Evolutionary conservation across 2,888 invertebrate genomes (phyloP), one percentile per base, ranked within the genome.

Genomic region (Sceliomorpha sp.): DNA sequence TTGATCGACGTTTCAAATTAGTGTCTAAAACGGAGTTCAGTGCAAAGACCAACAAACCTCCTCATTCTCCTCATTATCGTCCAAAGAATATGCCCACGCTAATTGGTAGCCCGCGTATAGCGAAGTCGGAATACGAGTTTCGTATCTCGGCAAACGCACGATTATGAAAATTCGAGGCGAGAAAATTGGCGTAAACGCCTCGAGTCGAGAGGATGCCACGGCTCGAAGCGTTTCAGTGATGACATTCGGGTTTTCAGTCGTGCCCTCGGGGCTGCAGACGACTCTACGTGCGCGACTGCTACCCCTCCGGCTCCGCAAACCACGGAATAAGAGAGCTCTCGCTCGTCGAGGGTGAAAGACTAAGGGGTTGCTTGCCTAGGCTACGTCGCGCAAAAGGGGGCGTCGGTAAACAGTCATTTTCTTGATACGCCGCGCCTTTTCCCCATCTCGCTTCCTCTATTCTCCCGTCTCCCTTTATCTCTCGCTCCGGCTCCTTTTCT

Each of bases 381-480:
- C 42, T 42, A 32, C 56, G 27, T 53, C 34, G 34, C 29, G 34
- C 24, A 39, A 36, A 20, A 60, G 53, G 60, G 68, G 71, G 71
- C 68, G 71, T 71, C 47, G 51, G 68, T 72, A 72, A 69, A 72
- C 68, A 72, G 60, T 72, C 68, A 72, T 68, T 68, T 72, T 72
- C 71, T 60, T 72, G 68, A 72, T 72, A 68, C 51, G 68, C 56
- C 63, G 68, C 64, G 66, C 58, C 66, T 58, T 63, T 45, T 36
- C 59, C 47, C 51, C 60, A 56, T 45, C 47, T 36, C 63, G 3
- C 20, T 4, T 5, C 20, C 5, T 20, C 20, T 20, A 39, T 31
- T 42, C 48, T 48, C 42, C 42, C 9, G 32, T 31, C 47, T 37
- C 56, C 32, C 48, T 34, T 39, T 24, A 31, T n/a, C n/a, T 31